Evolutionary conservation across 2,888 invertebrate genomes (phyloP), one percentile per base, ranked within the genome.

Genomic region (Pollenia griseotomentosa): DNA sequence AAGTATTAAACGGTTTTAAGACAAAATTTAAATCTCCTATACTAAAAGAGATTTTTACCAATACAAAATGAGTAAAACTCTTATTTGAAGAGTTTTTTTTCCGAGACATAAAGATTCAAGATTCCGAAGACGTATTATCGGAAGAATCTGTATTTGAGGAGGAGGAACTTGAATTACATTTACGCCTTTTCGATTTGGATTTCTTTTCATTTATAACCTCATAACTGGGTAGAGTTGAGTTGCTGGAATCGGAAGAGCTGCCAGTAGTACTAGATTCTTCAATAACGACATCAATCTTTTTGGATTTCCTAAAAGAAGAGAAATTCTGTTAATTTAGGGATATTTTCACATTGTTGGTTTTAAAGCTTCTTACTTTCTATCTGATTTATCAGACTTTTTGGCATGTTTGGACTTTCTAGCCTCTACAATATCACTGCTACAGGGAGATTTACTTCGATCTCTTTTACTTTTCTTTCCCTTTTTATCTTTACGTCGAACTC

Each of bases 161-260:
- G 63, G 89, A 86, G 74, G 93, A 89, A 84, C 89, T 91, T 73
- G 90, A 89, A 77, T 90, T 90, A 33, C 85, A 88, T 59, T 89
- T 90, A 44, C 90, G 91, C 10, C 90, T 90, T 68, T 92, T 92
- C 12, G 90, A 75, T 83, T 92, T 92, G 51, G 89, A 85, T 73
- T 90, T 91, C 82, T 92, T 93, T 85, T 93, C 93, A 74, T 90
- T 91, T 16, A 93, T 93, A 23, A 93, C 92, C 87, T 93, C 93
- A 88, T 93, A 93, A 80, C 93, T 93, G 85, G 93, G 93, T 89
- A 93, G 84, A 74, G 93, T 92, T 40, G 93, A 93, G 85, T 92
- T 91, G 81, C 93, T 93, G 46, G 91, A 91, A 66, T 91, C 91
- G 11, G 92, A 91, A 81, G 91, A 89, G 53, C 88, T 89, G n/a